Conservation (phyloP, 2,113 vertebrate genomes). For the Eulemur rufifrons region DNA sequence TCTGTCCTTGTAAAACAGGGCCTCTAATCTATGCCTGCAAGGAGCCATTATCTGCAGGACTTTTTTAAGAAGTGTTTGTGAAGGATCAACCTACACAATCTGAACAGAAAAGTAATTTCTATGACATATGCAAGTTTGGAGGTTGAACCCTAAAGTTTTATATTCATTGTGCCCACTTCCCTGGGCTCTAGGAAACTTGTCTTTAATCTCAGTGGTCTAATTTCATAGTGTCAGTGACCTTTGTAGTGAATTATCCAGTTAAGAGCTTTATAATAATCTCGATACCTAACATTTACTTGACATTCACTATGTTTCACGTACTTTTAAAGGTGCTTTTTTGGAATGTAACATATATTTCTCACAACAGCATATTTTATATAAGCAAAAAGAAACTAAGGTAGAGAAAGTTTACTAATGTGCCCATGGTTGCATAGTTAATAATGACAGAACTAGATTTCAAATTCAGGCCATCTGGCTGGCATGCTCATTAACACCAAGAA, state of each 20-base stretch:
- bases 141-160: neutral
- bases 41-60: neutral
- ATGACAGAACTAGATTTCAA: neutral
- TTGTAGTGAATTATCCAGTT: neutral
- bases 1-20: neutral
- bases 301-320: neutral
- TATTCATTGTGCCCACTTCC: neutral
- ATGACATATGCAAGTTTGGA: neutral
- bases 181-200: neutral
- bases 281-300: neutral
- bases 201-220: neutral
- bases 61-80: neutral
- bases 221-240: neutral
- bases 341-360: neutral
- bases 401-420: neutral
- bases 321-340: neutral
- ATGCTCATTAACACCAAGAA: neutral
- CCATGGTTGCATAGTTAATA: neutral
- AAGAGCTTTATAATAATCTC: neutral
- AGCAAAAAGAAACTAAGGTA: neutral
- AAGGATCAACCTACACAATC: neutral
- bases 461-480: neutral
- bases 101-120: neutral
- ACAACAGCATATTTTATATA: neutral
- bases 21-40: neutral